A percentile compares a stretch with the other conserved stretches of the same genome.
Evolutionary conservation across 2,113 vertebrate genomes (phyloP).

Genomic region (Cyphomyrus discorhynchus): DNA sequence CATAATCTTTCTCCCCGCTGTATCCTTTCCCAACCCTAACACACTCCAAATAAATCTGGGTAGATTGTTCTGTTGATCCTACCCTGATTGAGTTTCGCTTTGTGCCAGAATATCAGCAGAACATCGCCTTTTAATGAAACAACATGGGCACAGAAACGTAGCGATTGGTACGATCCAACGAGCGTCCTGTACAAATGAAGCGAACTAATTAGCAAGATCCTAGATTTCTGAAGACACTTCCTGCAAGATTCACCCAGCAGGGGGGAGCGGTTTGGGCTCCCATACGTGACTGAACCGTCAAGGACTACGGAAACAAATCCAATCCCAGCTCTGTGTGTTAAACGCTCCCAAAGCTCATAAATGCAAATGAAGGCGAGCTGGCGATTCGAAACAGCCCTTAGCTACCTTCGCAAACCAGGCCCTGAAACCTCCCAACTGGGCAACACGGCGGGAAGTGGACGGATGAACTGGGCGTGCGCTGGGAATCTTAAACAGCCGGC

Average conservation of each 20-base stretch:
- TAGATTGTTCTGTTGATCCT: constrained; percentile 23
- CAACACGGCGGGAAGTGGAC: not conserved
- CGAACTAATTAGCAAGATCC: constrained; percentile 18
- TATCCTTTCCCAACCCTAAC: not conserved
- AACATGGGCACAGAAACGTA: constrained; percentile 15
- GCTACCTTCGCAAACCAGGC: not conserved
- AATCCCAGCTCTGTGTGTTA: not conserved
- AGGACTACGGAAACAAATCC: not conserved
- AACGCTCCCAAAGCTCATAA: not conserved
- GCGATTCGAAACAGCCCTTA: not conserved
- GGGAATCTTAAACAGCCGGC: not conserved
- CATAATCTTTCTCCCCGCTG: not conserved
- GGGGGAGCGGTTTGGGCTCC: not conserved
- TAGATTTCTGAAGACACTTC: constrained; percentile 24
- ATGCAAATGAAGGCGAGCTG: not conserved
- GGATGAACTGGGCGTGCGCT: not conserved
- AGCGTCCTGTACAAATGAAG: constrained; percentile 21
- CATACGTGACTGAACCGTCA: not conserved
- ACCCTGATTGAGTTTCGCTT: constrained; percentile 17
- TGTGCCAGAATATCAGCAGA: constrained; percentile 15
- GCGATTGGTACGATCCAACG: constrained; percentile 10
- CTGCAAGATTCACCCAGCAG: constrained; percentile 9
- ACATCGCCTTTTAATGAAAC: constrained; percentile 21
- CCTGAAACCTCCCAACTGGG: not conserved
- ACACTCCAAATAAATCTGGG: constrained; percentile 11